Conservation (phyloP, 2,888 invertebrate species). For the Lithophane ornitopus region DNA sequence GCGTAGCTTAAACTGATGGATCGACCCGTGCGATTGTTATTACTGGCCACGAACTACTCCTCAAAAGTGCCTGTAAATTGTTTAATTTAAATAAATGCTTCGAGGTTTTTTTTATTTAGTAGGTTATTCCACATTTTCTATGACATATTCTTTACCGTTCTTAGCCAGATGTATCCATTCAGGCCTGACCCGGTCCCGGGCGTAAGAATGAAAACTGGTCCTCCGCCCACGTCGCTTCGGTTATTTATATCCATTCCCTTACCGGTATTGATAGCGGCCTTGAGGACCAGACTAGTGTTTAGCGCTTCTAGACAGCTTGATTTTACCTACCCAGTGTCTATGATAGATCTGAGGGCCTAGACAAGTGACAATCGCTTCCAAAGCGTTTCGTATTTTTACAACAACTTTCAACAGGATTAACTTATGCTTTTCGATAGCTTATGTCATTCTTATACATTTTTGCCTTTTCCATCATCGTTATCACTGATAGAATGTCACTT, state of each 20-base stretch:
- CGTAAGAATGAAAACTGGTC: conserved; percentile 27
- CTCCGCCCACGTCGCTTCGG: conserved; percentile 13
- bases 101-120: not conserved
- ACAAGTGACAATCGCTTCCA: no score
- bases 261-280: conserved; percentile 44
- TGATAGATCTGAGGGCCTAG: no score
- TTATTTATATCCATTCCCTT: conserved; percentile 42
- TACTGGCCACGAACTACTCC: no score
- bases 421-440: no score
- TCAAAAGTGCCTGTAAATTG: not conserved
- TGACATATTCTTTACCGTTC: conserved; percentile 26
- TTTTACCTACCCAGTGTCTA: not conserved
- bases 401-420: no score
- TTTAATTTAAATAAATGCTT: not conserved
- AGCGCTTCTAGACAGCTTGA: conserved; percentile 6
- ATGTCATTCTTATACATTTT: no score
- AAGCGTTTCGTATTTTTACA: no score
- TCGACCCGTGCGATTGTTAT: no score
- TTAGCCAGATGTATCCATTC: conserved; percentile 23
- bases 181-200: conserved; percentile 45
- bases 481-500: no score
- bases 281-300: conserved; percentile 19
- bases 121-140: not conserved
- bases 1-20: no score
- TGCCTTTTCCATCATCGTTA: no score